Percentiles rank a stretch among this genome's conserved stretches.
phyloP scores from a whole-genome alignment of 1,140 invertebrate genomes.

The Bombus difficillimus region DNA sequence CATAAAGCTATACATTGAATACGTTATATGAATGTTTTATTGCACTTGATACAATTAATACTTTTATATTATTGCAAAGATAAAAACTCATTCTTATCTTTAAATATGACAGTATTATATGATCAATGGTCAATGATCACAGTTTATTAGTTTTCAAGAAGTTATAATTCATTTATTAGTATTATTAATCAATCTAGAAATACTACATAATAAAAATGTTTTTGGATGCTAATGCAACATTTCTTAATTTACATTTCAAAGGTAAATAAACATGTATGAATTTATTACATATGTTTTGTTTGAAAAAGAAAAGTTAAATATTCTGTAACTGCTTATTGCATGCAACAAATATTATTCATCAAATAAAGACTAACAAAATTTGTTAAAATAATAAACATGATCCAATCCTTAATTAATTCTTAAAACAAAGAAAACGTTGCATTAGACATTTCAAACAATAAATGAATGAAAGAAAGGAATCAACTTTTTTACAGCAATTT shows the following conservation, averaged over 20 bases:
- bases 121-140: background rate
- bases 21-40: background rate
- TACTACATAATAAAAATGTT: background rate
- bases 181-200: background rate
- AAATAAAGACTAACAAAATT: background rate
- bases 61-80: conserved; percentile 52
- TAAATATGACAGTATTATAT: conserved; percentile 38
- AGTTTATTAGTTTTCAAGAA: conserved; percentile 8
- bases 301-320: background rate
- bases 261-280: background rate
- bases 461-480: conserved; percentile 8
- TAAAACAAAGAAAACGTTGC: background rate
- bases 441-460: background rate
- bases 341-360: background rate
- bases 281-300: background rate
- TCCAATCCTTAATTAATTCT: background rate
- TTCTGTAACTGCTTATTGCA: background rate
- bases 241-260: background rate
- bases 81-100: conserved; percentile 23
- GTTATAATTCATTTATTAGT: no score
- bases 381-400: background rate
- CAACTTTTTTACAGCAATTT: conserved; percentile 22
- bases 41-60: conserved; percentile 25
- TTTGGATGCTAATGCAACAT: background rate
- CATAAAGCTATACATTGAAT: conserved; percentile 52